Evolutionary conservation across 2,797 vertebrate species (phyloP).

Genomic region (Geotrypetes seraphini): DNA sequence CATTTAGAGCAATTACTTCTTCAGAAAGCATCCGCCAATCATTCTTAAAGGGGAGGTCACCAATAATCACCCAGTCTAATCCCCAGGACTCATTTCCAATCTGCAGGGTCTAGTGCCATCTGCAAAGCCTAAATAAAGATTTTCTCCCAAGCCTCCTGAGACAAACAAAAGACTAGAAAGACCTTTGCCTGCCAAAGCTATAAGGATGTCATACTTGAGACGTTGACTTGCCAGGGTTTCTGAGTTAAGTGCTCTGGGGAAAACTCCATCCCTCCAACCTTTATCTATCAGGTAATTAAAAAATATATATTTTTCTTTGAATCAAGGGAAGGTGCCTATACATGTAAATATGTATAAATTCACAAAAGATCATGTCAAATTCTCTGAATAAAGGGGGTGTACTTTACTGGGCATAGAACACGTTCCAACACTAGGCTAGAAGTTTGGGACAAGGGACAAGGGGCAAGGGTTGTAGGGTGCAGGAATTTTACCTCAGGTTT

Average conservation of each 20-base stretch:
- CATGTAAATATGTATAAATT: too few species aligned
- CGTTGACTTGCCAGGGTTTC: too few species aligned
- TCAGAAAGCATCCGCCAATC: constrained; percentile 77
- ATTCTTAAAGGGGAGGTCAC: constrained; percentile 83
- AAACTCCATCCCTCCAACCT: constrained; percentile 18
- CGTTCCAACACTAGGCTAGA: not conserved
- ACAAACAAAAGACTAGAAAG: too few species aligned
- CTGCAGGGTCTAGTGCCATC: constrained; percentile 56
- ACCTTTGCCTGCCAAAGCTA: too few species aligned
- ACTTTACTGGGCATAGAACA: not conserved
- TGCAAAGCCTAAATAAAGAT: constrained; percentile 46
- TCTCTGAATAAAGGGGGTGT: not conserved
- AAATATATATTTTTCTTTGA: constrained; percentile 4
- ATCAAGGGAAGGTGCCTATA: constrained; percentile 13
- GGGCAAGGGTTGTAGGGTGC: not conserved
- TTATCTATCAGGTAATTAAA: constrained; percentile 34
- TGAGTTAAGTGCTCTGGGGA: constrained; percentile 46
- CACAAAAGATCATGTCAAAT: too few species aligned
- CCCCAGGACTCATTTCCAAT: constrained; percentile 68
- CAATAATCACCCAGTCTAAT: constrained; percentile 80
- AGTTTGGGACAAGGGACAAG: not conserved
- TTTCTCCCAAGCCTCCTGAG: constrained; percentile 7
- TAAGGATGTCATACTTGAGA: constrained; percentile 2
- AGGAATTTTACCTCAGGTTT: too few species aligned
- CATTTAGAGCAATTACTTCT: constrained; percentile 75